Evolutionary conservation across 2,888 invertebrate species (phyloP), one percentile per base, ranked within the genome.

Genomic region (Campoletis raptor): DNA sequence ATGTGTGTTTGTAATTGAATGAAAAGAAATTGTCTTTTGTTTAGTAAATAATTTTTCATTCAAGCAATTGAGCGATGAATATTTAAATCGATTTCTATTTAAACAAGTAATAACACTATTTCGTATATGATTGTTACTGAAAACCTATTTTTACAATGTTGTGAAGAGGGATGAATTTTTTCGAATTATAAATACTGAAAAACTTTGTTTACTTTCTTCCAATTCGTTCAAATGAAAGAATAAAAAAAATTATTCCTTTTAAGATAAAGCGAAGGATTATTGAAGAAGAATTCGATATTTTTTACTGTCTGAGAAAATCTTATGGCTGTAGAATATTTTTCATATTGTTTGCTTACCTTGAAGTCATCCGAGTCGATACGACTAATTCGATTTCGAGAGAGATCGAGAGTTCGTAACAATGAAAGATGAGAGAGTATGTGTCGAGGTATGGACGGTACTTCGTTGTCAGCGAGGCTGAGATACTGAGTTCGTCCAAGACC

Each of bases 381-480:
- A 85, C 96, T 96, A 89, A 99, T 97, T 89, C 96, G 96, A 92
- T 98, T 97, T 89, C 98, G 96, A 89, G 97, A 97, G 84, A 99
- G 95, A 94, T 98, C 98, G 85, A 99, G 95, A 0, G 97, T 97
- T 92, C 96, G 96, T 83, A 98, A 95, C 89, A 97, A 96, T 0
- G 97, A 97, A 94, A 98, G 95, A 91, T 97, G 97, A 77, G 96
- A 96, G 85, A 98, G 95, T 69, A 98, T 96, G 88, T 97, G 96
- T 72, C 96, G 96, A 6, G 98, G 98, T 94, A 98, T 96, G 90
- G 96, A 96, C 54, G 96, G 95, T 88, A 98, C 95, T 77, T 96
- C 95, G 94, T 98, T 98, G 95, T 98, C 97, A 12, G 97, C 97
- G 87, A 98, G 95, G 92, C 97, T 97, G 92, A 98, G 95, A 95